phyloP scores from a whole-genome alignment of 2,113 vertebrate species.

The Mohoua ochrocephala region DNA sequence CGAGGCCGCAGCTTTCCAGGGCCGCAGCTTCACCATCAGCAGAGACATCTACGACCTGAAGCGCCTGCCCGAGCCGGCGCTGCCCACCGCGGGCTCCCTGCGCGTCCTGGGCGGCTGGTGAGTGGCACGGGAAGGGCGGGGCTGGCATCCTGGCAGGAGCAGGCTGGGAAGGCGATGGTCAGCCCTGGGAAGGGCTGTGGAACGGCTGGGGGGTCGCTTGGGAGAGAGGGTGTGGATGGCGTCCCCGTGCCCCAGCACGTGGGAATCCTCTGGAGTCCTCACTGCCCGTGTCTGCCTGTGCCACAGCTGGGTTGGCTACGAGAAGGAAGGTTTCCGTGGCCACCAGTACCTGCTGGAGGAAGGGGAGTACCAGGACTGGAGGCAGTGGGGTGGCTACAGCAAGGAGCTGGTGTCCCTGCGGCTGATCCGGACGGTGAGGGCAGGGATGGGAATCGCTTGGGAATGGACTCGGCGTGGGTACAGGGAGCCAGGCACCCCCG shows the following conservation, averaged over 20 bases:
- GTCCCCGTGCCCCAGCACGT: rapidly evolving
- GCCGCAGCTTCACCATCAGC: slow-evolving; percentile 79
- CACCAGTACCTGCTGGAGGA: slow-evolving; percentile 96
- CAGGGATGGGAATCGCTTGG: rapidly evolving
- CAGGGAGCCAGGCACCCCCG: neutral
- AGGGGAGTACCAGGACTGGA: slow-evolving; percentile 91
- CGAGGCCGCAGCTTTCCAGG: slow-evolving; percentile 82
- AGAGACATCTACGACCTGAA: slow-evolving; percentile 80
- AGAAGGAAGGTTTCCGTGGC: slow-evolving; percentile 91
- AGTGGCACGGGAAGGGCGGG: slow-evolving; percentile 13
- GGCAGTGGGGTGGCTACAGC: slow-evolving; percentile 85
- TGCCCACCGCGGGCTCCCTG: slow-evolving; percentile 82
- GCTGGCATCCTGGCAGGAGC: neutral
- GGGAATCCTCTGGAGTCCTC: neutral
- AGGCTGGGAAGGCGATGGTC: neutral
- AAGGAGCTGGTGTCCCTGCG: slow-evolving; percentile 82
- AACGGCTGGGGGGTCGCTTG: too few relatives aligned
- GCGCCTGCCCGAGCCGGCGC: slow-evolving; percentile 51
- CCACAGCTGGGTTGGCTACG: slow-evolving; percentile 90
- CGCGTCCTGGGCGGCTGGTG: slow-evolving; percentile 88
- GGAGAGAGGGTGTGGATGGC: neutral
- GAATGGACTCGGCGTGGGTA: neutral
- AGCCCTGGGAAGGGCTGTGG: neutral
- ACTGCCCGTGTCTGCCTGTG: neutral
- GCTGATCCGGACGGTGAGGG: slow-evolving; percentile 86